Conservation (phyloP, 2,888 invertebrate genomes). For the Patella ulyssiponensis region DNA sequence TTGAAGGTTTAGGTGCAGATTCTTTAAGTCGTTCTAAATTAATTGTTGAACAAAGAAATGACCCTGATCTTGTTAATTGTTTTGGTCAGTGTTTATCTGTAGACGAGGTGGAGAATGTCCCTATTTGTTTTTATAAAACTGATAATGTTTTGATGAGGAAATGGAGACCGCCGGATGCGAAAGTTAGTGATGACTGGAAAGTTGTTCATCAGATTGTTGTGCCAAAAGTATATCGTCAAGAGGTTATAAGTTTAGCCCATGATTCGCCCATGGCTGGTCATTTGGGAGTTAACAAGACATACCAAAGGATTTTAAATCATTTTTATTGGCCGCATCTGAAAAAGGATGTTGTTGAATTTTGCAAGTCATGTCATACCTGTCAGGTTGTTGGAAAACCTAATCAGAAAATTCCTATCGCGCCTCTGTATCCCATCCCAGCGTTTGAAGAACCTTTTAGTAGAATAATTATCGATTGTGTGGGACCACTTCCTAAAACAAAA, state of each 20-base stretch:
- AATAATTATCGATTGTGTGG: slow-evolving; percentile 38
- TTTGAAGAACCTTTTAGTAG: slow-evolving; percentile 33
- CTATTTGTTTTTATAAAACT: no score
- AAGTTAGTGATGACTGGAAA: slow-evolving; percentile 25
- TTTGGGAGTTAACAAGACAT: slow-evolving; percentile 34
- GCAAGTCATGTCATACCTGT: slow-evolving; percentile 32
- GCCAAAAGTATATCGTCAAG: slow-evolving; percentile 19
- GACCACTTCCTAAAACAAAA: slow-evolving; percentile 35
- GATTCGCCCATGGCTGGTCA: slow-evolving; percentile 33
- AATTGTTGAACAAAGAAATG: no score
- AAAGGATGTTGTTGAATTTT: slow-evolving; percentile 26
- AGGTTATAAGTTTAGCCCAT: slow-evolving; percentile 32
- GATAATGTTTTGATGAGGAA: no score
- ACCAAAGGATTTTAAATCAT: slow-evolving; percentile 22
- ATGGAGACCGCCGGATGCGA: neutral
- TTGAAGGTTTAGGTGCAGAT: no score
- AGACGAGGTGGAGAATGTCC: no score
- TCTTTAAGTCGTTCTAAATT: no score
- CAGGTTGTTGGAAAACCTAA: slow-evolving; percentile 33
- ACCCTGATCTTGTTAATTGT: no score
- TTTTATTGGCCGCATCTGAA: slow-evolving; percentile 37
- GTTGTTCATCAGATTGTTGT: slow-evolving; percentile 24
- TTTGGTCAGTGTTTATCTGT: no score
- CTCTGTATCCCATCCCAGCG: slow-evolving; percentile 30
- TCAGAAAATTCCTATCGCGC: slow-evolving; percentile 29